phyloP scores from a whole-genome alignment of 2,113 vertebrate species.

The Mus musculus region GRCm39 chr2:159161001-159161500 shows the following conservation, averaged over 20 bases:
- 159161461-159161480: background rate
- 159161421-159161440: background rate
- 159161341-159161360: background rate
- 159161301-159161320: background rate
- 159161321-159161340: background rate
- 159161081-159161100: slow-evolving; percentile 13
- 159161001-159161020: slow-evolving; percentile 28
- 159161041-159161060: slow-evolving; percentile 37
- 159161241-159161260: background rate
- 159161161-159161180: slow-evolving; percentile 31
- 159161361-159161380: background rate
- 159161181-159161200: background rate
- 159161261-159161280: background rate
- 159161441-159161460: background rate
- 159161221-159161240: background rate
- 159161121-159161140: background rate
- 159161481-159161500: background rate
- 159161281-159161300: slow-evolving; percentile 21
- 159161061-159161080: background rate
- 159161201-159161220: slow-evolving; percentile 36
- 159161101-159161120: slow-evolving; percentile 40
- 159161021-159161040: slow-evolving; percentile 42
- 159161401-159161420: background rate
- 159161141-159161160: slow-evolving; percentile 35
- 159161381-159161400: too few species aligned